Evolutionary conservation across 2,888 invertebrate genomes (phyloP), one percentile per base, ranked within the genome.

Genomic region (Drosophila dives): DNA sequence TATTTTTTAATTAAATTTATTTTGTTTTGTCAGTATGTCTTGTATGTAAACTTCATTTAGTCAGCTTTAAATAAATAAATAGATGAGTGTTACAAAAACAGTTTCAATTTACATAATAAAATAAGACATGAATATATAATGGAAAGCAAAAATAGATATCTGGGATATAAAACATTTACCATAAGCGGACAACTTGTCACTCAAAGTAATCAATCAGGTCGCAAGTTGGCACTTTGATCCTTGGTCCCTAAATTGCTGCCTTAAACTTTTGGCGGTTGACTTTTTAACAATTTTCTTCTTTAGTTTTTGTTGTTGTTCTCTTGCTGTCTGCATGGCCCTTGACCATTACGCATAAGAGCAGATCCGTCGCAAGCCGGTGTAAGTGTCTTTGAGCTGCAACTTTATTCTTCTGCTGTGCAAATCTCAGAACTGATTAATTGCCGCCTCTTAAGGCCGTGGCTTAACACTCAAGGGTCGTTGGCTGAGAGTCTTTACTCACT

Each of bases 401-500:
- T 75, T 86, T 65, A 70, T 77, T 26, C 75, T 77, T 63, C 32
- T 61, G 42, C 68, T 59, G 54, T 49, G 64, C 45, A 65, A 72
- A 67, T 76, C 68, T 72, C 64, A 55, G 73, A 53, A 65, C 79
- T 89, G 81, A 85, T 85, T 86, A 85, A 85, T 85, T 86, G 81
- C 75, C 49, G 66, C 70, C 79, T 81, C 81, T 89, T 86, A 89
- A 81, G 81, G 77, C 72, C 81, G 65, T 70, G 76, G 76, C 86
- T 66, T 75, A 63, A 59, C 77, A 74, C 87, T 81, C 79, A 71
- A 84, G 81, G 62, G 81, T 58, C 70, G 59, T 60, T 67, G 55
- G 68, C 73, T 75, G 61, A 67, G 75, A 67, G 65, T 48, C 67
- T 72, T 75, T 63, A 60, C 63, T 59, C 75, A 79, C 67, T 70